Evolutionary conservation across 2,113 vertebrate genomes (phyloP).

Genomic region (Oceanodroma tethys): DNA sequence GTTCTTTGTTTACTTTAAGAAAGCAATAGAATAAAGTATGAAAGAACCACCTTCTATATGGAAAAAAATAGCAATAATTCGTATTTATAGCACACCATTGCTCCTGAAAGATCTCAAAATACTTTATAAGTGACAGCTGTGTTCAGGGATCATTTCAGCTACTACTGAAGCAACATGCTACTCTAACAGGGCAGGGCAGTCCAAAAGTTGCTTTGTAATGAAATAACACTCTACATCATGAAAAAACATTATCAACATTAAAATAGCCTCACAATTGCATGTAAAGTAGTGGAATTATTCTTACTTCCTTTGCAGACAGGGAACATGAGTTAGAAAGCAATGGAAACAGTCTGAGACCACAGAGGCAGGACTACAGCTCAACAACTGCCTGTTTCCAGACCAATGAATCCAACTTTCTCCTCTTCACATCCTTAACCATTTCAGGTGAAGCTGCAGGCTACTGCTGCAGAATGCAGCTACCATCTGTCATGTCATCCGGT

Average conservation of each 20-base stretch:
- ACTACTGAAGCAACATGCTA: background rate
- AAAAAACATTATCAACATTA: background rate
- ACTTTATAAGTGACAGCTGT: background rate
- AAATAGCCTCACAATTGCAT: background rate
- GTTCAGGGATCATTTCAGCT: background rate
- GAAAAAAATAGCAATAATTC: background rate
- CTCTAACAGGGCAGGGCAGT: background rate
- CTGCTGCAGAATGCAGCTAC: background rate
- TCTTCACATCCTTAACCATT: background rate
- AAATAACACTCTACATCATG: background rate
- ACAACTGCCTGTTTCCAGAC: background rate
- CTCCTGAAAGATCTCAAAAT: background rate
- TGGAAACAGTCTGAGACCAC: background rate
- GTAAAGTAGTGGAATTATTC: background rate
- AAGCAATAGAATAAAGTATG: background rate
- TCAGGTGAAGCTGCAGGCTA: background rate
- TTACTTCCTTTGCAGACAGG: background rate
- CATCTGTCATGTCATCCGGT: rapidly evolving
- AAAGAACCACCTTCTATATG: background rate
- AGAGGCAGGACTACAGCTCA: background rate
- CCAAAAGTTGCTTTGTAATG: background rate
- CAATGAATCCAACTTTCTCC: background rate
- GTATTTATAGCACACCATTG: background rate
- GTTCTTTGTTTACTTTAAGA: background rate
- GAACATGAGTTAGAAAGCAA: background rate